Evolutionary conservation across 2,888 invertebrate species (phyloP).

Genomic region (Trachelus iudaicus): DNA sequence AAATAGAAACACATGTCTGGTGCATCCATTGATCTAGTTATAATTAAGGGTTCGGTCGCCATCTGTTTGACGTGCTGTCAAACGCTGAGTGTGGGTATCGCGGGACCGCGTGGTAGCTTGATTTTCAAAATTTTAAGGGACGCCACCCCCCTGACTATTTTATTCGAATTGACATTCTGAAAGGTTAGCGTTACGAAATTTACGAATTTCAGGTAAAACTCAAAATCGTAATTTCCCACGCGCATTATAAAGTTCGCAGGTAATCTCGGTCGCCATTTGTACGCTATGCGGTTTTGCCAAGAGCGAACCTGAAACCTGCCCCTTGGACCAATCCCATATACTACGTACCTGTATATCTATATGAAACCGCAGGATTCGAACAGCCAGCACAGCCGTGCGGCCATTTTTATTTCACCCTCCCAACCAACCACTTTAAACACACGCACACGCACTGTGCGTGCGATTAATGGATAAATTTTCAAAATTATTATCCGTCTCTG

Average conservation of each 20-base stretch:
- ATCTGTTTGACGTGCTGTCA: slow-evolving; percentile 10
- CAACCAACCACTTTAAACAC: neutral
- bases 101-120: no score
- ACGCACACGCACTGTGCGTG: neutral
- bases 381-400: no score
- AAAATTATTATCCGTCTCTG: no score
- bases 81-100: neutral
- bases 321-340: slow-evolving; percentile 30
- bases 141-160: no score
- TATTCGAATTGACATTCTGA: no score
- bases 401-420: slow-evolving; percentile 1
- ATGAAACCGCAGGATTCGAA: no score
- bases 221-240: neutral
- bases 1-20: neutral
- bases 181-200: no score
- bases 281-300: slow-evolving; percentile 47
- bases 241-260: neutral
- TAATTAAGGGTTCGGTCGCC: neutral
- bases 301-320: slow-evolving; percentile 40
- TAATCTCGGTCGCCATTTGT: slow-evolving; percentile 51
- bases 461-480: no score
- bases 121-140: no score
- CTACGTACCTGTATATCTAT: slow-evolving; percentile 15
- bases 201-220: no score
- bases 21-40: neutral